A percentile compares a stretch with the other conserved stretches of the same genome.
Evolutionary conservation across 2,797 vertebrate genomes (phyloP).

Genomic region (Lophius americanus): DNA sequence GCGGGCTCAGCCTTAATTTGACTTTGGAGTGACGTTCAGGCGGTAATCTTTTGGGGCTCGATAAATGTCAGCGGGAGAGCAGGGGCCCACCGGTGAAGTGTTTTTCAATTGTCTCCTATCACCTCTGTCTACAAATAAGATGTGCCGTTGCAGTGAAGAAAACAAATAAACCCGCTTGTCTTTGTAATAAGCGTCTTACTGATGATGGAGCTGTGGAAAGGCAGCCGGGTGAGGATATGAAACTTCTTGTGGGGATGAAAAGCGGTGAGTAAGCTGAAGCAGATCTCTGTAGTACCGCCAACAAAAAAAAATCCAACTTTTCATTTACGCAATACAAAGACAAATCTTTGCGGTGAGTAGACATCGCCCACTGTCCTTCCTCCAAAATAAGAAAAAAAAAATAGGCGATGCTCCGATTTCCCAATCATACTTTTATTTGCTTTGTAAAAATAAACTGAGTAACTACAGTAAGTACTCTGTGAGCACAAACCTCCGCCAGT

Average conservation of each 20-base stretch:
- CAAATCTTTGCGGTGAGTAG: slow-evolving; percentile 17
- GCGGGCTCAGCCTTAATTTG: slow-evolving; percentile 45
- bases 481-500: too few relatives aligned
- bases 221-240: slow-evolving; percentile 7
- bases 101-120: slow-evolving; percentile 48
- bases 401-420: slow-evolving; percentile 2
- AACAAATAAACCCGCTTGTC: slow-evolving; percentile 49
- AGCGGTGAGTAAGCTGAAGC: slow-evolving; percentile 12
- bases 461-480: background rate
- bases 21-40: slow-evolving; percentile 64
- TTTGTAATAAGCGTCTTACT: slow-evolving; percentile 36
- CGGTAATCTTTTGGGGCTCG: slow-evolving; percentile 61
- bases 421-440: slow-evolving; percentile 26
- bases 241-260: slow-evolving; percentile 28
- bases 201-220: slow-evolving; percentile 27
- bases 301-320: slow-evolving; percentile 25
- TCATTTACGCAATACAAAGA: slow-evolving; percentile 19
- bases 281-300: background rate
- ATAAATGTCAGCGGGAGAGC: slow-evolving; percentile 59
- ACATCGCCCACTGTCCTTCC: background rate
- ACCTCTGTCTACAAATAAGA: slow-evolving; percentile 52
- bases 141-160: slow-evolving; percentile 40
- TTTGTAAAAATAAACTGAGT: slow-evolving; percentile 1
- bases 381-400: too few relatives aligned
- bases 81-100: slow-evolving; percentile 49